Conservation (phyloP, 1,140 invertebrate species). For the Aricia agestis region DNA sequence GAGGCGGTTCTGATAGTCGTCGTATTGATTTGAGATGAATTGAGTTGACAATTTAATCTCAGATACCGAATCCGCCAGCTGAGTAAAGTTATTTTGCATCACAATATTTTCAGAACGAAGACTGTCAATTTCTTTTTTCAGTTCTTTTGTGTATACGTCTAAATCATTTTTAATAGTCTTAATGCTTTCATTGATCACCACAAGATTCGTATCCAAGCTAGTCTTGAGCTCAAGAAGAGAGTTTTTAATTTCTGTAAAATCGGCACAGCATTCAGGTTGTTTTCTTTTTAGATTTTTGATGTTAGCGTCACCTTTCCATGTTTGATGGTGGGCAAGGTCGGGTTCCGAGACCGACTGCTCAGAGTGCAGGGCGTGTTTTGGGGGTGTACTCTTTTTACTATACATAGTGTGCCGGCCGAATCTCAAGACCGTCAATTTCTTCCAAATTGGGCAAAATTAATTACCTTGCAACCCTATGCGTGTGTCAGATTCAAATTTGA, state of each 20-base stretch:
- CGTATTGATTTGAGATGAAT: slow-evolving; percentile 4
- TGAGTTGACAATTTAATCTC: background rate
- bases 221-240: background rate
- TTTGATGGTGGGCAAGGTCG: background rate
- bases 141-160: background rate
- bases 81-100: background rate
- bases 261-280: background rate
- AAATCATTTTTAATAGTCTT: background rate
- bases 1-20: background rate
- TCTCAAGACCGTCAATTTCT: too few species aligned
- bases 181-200: background rate
- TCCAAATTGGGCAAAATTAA: too few species aligned
- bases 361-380: background rate
- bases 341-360: slow-evolving; percentile 3
- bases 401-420: background rate
- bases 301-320: background rate
- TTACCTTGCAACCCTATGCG: too few species aligned
- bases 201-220: background rate
- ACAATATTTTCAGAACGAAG: background rate
- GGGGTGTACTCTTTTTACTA: background rate
- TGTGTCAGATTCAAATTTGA: too few species aligned
- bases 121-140: background rate
- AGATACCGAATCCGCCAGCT: background rate
- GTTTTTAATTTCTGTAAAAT: slow-evolving; percentile 1
- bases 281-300: background rate